Evolutionary conservation across 2,888 invertebrate genomes (phyloP), one percentile per base, ranked within the genome.

Genomic region (Acronicta aceris): DNA sequence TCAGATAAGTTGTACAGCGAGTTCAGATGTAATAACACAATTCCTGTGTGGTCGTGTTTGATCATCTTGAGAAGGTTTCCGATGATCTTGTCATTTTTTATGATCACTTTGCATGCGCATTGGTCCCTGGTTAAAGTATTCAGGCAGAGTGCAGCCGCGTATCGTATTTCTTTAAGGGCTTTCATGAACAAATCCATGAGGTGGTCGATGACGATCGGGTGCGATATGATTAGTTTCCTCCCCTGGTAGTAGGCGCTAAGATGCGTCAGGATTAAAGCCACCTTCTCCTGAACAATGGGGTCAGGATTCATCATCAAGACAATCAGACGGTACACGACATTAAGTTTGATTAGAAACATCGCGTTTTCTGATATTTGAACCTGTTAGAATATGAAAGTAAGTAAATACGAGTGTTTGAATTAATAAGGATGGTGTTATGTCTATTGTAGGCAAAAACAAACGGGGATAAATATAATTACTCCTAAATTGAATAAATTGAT

Each of bases 281-380:
- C 83, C 68, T 93, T 93, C 78, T 94, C 94, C 5, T 89, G 82
- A 36, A 92, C 78, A 10, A 93, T 79, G 0, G 93, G 91, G 25
- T 93, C 81, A 0, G 76, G 75, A 46, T 87, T 71, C 17, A 74
- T 66, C 85, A 93, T 90, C 30, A 94, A 72, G 43, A 92, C 91
- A 15, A 90, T 84, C 2, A 94, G 81, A 1, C 94, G 89, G 64
- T 90, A 89, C 0, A 89, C 88, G 1, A 93, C 74, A 57, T 92
- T 84, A 2, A 88, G 71, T 1, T 89, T 76, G 46, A 94, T 85
- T 2, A 94, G 83, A 62, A 88, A 91, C 60, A 89, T 76, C 0
- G 93, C 90, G 66, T 79, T 86, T 74, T 94, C 93, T 55, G 93
- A 82, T 79, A 90, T 90, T 82, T 90, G 89, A 12, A 93, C 88